These are phyloP conservation scores for Aselliscus stoliczkanus DNA, from an alignment of 2,797 vertebrate species.

Conservation along the genomic window DNA sequence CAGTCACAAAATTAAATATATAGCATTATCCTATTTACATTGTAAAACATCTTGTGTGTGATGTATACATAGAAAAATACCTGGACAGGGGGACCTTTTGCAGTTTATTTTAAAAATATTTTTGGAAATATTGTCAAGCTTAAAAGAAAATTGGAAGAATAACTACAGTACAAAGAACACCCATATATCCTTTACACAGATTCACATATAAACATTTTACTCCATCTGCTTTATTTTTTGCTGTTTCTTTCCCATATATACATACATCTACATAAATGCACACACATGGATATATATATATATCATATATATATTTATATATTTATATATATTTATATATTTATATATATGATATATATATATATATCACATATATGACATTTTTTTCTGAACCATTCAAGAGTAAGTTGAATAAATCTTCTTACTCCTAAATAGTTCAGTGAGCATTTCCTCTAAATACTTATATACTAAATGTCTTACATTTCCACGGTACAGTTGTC, in stretches of 20 bases:
- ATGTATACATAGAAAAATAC: neutral
- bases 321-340: no score
- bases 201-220: neutral
- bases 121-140: neutral
- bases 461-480: neutral
- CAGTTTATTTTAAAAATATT: neutral
- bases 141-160: neutral
- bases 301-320: neutral
- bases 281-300: neutral
- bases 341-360: no score
- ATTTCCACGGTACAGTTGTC: neutral
- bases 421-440: neutral
- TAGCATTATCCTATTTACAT: neutral
- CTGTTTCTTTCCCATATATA: neutral
- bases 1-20: neutral
- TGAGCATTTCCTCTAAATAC: neutral
- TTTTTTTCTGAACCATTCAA: neutral
- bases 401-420: neutral
- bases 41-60: neutral
- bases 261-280: neutral
- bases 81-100: neutral
- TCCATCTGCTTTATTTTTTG: neutral
- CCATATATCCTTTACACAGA: neutral
- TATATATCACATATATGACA: neutral
- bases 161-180: neutral